These are phyloP conservation scores for Ormyrus rosae DNA, from an alignment of 2,888 invertebrate genomes.

Conservation along the genomic window DNA sequence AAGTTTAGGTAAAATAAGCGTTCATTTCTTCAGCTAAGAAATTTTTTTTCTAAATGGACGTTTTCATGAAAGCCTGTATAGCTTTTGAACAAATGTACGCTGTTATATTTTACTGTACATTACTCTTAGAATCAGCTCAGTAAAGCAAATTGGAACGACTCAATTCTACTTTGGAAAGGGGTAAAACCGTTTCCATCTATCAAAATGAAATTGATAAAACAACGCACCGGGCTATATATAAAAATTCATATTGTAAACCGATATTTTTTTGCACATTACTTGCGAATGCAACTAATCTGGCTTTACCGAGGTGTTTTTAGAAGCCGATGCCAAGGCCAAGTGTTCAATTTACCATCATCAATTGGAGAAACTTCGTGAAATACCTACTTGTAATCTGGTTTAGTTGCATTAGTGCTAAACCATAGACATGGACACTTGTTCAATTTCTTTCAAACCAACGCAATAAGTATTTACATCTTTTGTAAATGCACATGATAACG, in stretches of 20 bases:
- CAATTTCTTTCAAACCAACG: background rate
- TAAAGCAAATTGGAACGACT: slow-evolving; percentile 18
- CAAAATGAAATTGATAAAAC: slow-evolving; percentile 24
- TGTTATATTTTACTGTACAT: slow-evolving; percentile 39
- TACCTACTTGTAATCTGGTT: slow-evolving; percentile 14
- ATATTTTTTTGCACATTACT: slow-evolving; percentile 32
- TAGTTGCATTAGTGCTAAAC: slow-evolving; percentile 30
- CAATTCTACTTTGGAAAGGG: slow-evolving; percentile 33
- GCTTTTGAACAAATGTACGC: slow-evolving; percentile 32
- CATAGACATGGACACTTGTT: slow-evolving; percentile 49
- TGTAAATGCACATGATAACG: slow-evolving; percentile 4
- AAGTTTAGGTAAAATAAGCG: slow-evolving; percentile 21
- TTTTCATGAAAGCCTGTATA: slow-evolving; percentile 35
- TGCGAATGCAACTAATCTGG: slow-evolving; percentile 29
- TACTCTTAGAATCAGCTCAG: slow-evolving; percentile 29
- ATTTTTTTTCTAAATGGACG: slow-evolving; percentile 17
- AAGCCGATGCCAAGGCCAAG: slow-evolving; percentile 48
- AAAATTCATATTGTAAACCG: slow-evolving; percentile 42
- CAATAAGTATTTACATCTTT: background rate
- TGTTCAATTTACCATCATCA: slow-evolving; percentile 46
- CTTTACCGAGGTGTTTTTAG: slow-evolving; percentile 38
- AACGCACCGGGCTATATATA: slow-evolving; percentile 35
- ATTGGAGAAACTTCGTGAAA: slow-evolving; percentile 40
- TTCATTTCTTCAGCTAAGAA: slow-evolving; percentile 6
- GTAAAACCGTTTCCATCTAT: slow-evolving; percentile 32